A percentile compares a stretch with the other conserved stretches of the same genome.
Conservation (phyloP, 64 coral and sea anemone species). For the Anthopleura sola region DNA sequence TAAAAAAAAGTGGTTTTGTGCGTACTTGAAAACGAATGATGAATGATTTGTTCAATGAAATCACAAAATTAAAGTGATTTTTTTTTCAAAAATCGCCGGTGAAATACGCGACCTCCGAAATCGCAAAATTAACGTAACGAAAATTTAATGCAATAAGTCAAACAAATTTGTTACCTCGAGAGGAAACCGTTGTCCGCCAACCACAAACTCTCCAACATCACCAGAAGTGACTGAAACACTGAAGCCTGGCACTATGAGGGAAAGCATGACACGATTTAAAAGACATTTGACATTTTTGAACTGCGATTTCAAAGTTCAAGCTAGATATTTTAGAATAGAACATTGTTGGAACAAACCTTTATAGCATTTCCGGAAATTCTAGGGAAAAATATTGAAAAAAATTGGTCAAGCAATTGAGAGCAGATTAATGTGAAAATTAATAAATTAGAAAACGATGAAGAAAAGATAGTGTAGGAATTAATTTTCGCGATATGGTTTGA, state of each 20-base stretch:
- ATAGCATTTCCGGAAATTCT: not conserved
- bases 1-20: too few species aligned
- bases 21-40: too few species aligned
- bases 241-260: not conserved
- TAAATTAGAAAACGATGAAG: too few species aligned
- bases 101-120: too few species aligned
- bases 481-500: too few species aligned
- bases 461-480: not conserved
- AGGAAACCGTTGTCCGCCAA: not conserved
- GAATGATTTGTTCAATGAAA: too few species aligned
- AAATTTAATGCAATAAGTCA: too few species aligned
- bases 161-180: not conserved
- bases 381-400: not conserved
- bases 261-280: not conserved
- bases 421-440: too few species aligned
- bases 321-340: not conserved
- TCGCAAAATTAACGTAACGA: too few species aligned
- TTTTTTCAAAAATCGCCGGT: too few species aligned
- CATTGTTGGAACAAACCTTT: not conserved
- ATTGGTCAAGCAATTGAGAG: not conserved
- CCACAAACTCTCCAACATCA: not conserved
- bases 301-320: too few species aligned
- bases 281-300: not conserved
- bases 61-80: too few species aligned
- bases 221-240: not conserved